Base-by-base conservation (phyloP, 1,140 invertebrate genomes). In the Atopsyche davidsoni region DNA sequence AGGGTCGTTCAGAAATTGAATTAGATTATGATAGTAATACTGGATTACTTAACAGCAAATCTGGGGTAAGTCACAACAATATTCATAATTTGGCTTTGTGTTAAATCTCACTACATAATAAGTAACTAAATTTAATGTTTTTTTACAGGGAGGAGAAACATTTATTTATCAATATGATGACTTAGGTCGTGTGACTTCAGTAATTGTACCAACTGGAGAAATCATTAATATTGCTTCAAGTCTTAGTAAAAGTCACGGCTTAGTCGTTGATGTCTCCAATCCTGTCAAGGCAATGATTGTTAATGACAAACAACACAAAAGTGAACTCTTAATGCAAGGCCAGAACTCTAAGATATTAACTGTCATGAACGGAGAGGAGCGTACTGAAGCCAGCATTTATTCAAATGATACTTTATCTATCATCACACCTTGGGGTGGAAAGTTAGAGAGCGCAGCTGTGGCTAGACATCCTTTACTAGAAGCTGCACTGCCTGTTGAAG, bases 131-230 rank as follows among this genome's bases (percentile, higher is more conserved):
- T 52, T 44, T 47, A 53, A 56, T 59, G 45, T 55, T 59, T 64
- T 57, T 52, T 70, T 77, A 32, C 59, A 85, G 83, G 86, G 85
- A 51, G 82, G 84, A n/a, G 81, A 91, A 66, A 89, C 89, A 0
- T 91, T 86, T 51, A 84, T 93, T 47, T 96, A 94, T 63, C 83
- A 87, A 60, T 96, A 95, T 59, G 89, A 95, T 59, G 79, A 82
- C 62, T 78, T 91, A 42, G 92, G 92, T 4, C 77, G 92, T 21
- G 81, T 93, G 4, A 83, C 82, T 0, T 82, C 85, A 58, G 84
- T 91, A 18, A 87, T 91, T 36, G 76, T 94, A 59, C 90, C 92
- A 14, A 94, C 89, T 53, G 92, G 92, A 42, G 91, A 95, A 72
- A 85, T 84, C 46, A 79, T 93, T 11, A 79, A 83, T 47, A 79